Base-by-base conservation (phyloP, 2,797 vertebrate species). In the Clarias platycephalus region DNA sequence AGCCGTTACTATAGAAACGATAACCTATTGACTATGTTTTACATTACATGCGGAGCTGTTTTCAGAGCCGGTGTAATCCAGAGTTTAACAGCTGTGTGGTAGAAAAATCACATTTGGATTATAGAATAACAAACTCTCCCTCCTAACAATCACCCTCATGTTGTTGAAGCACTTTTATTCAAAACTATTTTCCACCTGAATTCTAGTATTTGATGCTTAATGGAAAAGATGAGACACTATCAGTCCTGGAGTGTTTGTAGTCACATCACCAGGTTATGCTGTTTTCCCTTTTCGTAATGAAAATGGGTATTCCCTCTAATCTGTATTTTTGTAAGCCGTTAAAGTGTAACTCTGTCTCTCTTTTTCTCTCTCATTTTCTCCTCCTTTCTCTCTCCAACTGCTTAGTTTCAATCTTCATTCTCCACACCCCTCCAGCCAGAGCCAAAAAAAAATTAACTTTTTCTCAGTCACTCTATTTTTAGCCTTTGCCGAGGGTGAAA, bases 401-500 rank as follows among this genome's bases (percentile, higher is more conserved):
- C 89, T 85, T 80, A 58, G 63, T 84, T 80, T 86, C 86, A 86
- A 34, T 85, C 40, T 26, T 71, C 53, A 80, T 86, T 68, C 74
- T 87, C 55, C 64, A 80, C 81, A 68, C 55, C 71, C 31, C 64
- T 28, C n/a, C 20, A 37, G 44, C 62, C 57, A 9, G n/a, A 49
- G 26, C 49, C 5, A 72, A 16, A n/a, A 68, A 71, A 71, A 72
- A 60, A 71, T 8, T 8, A 1, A 26, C 34, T 31, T 79, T 85
- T 84, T 84, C 84, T 84, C 81, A 83, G 77, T 81, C 84, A 72
- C 86, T 86, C 91, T 93, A 91, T 94, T 93, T 93, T 92, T 93
- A 93, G 90, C 55, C 49, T 22, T 62, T 40, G 87, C 91, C 86
- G 83, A 53, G 80, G 90, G 89, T 86, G 76, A 70, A 83, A 86